These are phyloP conservation scores for Scleropages formosus DNA, from an alignment of 2,797 vertebrate species.

Conservation along the genomic window DNA sequence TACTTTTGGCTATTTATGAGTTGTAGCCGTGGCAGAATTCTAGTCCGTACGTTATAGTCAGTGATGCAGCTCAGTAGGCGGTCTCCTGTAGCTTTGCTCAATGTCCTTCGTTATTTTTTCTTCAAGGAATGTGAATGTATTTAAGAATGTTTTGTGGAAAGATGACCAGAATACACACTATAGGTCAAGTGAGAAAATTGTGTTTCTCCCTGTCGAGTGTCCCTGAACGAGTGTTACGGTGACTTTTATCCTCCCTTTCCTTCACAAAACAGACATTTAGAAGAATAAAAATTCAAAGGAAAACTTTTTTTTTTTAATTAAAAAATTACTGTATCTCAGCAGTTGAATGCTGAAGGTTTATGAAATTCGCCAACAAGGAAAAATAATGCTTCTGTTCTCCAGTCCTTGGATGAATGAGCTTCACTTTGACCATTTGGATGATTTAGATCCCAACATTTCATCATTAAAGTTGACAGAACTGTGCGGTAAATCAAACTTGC, in stretches of 20 bases:
- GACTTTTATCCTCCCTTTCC: constrained; percentile 27
- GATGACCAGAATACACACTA: neutral
- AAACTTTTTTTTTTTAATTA: neutral
- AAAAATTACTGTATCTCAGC: neutral
- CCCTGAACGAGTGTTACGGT: neutral
- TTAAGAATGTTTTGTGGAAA: constrained; percentile 2
- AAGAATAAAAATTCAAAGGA: neutral
- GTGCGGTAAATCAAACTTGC: constrained; percentile 29
- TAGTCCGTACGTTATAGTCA: constrained; percentile 28
- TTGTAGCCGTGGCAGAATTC: constrained; percentile 38
- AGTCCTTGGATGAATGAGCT: neutral
- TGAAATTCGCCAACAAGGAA: neutral
- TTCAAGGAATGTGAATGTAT: constrained; percentile 15
- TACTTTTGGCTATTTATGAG: constrained; percentile 65
- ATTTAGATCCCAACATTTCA: neutral
- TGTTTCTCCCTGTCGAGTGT: neutral
- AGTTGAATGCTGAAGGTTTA: neutral
- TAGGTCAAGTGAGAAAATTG: neutral
- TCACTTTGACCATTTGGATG: too few relatives aligned
- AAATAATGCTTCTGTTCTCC: neutral
- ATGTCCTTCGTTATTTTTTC: constrained; percentile 14
- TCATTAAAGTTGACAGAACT: constrained; percentile 10
- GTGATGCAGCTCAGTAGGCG: neutral
- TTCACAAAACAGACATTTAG: constrained; percentile 7
- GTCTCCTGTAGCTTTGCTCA: constrained; percentile 1